Conservation (phyloP, 2,797 vertebrate genomes). For the Mus spretus region DNA sequence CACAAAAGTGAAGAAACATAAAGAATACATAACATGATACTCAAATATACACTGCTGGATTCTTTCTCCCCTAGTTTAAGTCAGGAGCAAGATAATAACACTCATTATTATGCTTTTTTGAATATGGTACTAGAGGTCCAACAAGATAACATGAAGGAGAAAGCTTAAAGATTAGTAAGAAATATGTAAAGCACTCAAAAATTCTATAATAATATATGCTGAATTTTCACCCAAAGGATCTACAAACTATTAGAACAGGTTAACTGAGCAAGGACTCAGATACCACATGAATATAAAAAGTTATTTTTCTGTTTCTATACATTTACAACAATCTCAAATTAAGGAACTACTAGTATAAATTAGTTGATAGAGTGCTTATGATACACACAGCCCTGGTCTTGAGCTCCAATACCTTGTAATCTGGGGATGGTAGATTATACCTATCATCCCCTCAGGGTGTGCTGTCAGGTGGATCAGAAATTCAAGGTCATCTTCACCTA, state of each 20-base stretch:
- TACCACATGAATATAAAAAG: neutral
- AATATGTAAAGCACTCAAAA: conserved; percentile 10
- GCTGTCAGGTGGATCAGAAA: neutral
- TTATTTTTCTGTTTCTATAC: neutral
- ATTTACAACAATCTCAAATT: neutral
- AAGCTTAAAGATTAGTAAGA: conserved; percentile 15
- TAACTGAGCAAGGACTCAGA: neutral
- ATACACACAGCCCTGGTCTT: neutral
- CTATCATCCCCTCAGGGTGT: neutral
- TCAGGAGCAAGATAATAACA: neutral
- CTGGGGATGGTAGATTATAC: neutral
- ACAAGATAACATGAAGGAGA: neutral
- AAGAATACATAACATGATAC: neutral
- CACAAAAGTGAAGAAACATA: neutral
- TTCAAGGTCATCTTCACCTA: neutral
- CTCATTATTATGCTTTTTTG: neutral
- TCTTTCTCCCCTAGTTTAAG: neutral
- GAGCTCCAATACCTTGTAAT: neutral
- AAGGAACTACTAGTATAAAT: neutral
- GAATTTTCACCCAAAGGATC: neutral
- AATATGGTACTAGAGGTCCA: neutral
- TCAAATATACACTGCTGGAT: neutral
- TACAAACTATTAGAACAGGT: neutral
- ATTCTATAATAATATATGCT: neutral
- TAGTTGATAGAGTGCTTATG: neutral